Evolutionary conservation across 2,113 vertebrate genomes (phyloP).

Genomic region (Beaufortia kweichowensis): DNA sequence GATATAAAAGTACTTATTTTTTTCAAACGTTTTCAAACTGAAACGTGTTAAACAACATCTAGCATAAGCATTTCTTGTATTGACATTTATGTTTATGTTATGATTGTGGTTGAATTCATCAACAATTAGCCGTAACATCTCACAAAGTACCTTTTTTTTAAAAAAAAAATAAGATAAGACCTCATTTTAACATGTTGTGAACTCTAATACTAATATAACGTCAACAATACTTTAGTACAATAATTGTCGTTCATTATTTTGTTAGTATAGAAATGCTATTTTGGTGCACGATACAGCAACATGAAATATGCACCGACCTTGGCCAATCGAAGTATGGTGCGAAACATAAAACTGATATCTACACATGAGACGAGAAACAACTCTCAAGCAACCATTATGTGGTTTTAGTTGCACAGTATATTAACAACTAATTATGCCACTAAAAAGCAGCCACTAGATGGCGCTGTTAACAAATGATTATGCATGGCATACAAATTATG

Average conservation of each 20-base stretch:
- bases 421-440: too few species aligned
- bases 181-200: too few species aligned
- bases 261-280: too few species aligned
- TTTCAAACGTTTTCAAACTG: not conserved
- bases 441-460: slow-evolving; percentile 8
- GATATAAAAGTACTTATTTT: too few species aligned
- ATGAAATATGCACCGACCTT: too few species aligned
- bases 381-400: not conserved
- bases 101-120: not conserved
- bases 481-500: not conserved
- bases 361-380: not conserved
- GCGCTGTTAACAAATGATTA: slow-evolving; percentile 10
- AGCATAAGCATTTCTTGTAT: not conserved
- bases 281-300: not conserved
- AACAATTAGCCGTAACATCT: not conserved
- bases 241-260: too few species aligned
- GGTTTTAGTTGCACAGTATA: too few species aligned
- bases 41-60: not conserved
- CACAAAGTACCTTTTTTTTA: not conserved
- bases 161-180: too few species aligned
- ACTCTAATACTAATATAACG: too few species aligned
- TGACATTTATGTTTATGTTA: not conserved
- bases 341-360: not conserved
- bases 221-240: too few species aligned
- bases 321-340: too few species aligned